phyloP scores from a whole-genome alignment of 2,888 invertebrate species.

The Campoplex nolae region DNA sequence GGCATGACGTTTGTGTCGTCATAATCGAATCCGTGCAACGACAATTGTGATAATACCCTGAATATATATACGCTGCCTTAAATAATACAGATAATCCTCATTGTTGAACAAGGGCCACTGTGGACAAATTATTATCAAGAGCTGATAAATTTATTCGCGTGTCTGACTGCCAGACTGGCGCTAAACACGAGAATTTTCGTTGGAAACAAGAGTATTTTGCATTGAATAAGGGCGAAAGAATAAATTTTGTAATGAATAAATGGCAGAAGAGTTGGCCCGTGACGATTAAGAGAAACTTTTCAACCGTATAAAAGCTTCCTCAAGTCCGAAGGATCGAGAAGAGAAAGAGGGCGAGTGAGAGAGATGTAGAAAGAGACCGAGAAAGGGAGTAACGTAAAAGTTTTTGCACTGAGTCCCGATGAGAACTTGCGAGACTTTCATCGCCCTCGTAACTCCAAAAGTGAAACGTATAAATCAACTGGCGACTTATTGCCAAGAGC shows the following conservation, averaged over 20 bases:
- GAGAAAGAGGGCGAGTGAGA: not conserved
- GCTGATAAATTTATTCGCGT: conserved; percentile 48
- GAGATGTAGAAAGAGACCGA: not conserved
- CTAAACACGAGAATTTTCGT: not conserved
- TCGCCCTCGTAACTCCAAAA: not conserved
- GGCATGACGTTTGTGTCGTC: not conserved
- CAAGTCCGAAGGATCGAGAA: not conserved
- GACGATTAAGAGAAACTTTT: conserved; percentile 52
- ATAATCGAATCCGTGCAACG: not conserved
- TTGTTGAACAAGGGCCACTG: too few relatives aligned
- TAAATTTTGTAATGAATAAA: conserved; percentile 52
- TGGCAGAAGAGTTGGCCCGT: conserved; percentile 25
- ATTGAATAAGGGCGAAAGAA: conserved; percentile 19
- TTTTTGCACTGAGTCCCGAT: conserved; percentile 46
- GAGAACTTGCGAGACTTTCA: conserved; percentile 46
- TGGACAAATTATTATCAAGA: conserved; percentile 20
- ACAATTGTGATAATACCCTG: not conserved
- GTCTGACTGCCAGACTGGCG: conserved; percentile 4
- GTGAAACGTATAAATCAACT: conserved; percentile 57
- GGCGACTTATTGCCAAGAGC: conserved; percentile 50
- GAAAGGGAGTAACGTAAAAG: conserved; percentile 13
- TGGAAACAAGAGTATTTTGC: conserved; percentile 12
- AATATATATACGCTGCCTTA: not conserved
- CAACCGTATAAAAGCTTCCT: conserved; percentile 28
- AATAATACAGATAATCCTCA: not conserved